A percentile compares a stretch with the other conserved stretches of the same genome.
Conservation (phyloP, 2,888 invertebrate species). For the Dryobotodes eremita region DNA sequence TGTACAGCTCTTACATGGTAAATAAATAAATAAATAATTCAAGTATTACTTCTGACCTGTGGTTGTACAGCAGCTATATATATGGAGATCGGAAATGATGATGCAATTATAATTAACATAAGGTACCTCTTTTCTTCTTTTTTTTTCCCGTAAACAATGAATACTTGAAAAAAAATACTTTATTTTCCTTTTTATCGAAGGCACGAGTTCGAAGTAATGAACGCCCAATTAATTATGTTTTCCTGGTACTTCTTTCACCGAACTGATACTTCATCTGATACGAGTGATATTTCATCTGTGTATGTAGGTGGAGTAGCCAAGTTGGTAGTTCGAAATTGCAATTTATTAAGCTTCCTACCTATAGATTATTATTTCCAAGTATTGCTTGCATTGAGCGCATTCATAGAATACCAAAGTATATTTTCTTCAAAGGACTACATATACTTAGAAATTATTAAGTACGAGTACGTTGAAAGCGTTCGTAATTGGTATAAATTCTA, state of each 20-base stretch:
- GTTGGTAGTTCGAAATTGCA: background rate
- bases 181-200: background rate
- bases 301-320: too few species aligned
- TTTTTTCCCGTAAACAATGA: background rate
- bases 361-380: conserved; percentile 23
- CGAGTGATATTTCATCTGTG: background rate
- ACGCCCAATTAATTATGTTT: conserved; percentile 1
- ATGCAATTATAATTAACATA: background rate
- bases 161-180: background rate
- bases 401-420: background rate
- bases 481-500: background rate
- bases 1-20: background rate
- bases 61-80: background rate
- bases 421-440: conserved; percentile 1
- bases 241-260: conserved; percentile 23
- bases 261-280: too few species aligned
- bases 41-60: background rate
- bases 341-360: background rate
- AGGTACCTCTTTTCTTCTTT: background rate
- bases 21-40: background rate
- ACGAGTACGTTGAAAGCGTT: background rate
- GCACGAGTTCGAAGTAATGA: background rate
- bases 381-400: background rate
- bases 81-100: background rate
- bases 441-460: conserved; percentile 1